Evolutionary conservation across 1,140 invertebrate species (phyloP).

Genomic region (Vollenhovia emeryi): DNA sequence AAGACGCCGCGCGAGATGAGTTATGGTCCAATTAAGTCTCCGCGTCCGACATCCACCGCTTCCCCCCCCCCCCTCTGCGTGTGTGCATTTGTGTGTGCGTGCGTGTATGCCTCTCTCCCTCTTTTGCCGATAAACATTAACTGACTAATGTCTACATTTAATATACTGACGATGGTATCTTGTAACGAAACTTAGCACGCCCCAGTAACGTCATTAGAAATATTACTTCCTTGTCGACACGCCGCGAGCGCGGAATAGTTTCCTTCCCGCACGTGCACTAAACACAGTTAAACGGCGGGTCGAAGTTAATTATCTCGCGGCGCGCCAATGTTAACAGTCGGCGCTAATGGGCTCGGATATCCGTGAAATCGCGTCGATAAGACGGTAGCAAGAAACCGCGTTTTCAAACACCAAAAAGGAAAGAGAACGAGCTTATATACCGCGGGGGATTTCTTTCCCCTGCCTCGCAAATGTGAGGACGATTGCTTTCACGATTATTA

Average conservation of each 20-base stretch:
- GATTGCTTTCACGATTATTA: neutral
- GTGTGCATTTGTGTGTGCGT: no score
- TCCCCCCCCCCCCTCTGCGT: no score
- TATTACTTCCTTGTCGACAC: conserved; percentile 47
- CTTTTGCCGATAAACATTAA: conserved; percentile 34
- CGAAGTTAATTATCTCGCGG: conserved; percentile 53
- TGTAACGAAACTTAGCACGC: conserved; percentile 47
- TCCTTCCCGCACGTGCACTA: conserved; percentile 22
- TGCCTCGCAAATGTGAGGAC: neutral
- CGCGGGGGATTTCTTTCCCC: neutral
- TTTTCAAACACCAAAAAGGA: neutral
- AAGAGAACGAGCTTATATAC: neutral
- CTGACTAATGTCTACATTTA: conserved; percentile 58
- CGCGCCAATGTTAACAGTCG: conserved; percentile 5
- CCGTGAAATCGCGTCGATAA: neutral
- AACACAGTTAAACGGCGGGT: conserved; percentile 33
- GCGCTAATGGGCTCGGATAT: conserved; percentile 44
- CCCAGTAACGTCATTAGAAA: conserved; percentile 45
- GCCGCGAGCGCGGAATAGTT: conserved; percentile 13
- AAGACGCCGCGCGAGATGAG: conserved; percentile 29
- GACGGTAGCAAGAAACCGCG: neutral
- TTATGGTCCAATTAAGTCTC: conserved; percentile 45
- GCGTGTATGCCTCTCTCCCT: neutral
- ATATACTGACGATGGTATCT: conserved; percentile 41
- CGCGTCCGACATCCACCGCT: conserved; percentile 7